A percentile compares a stretch with the other conserved stretches of the same genome.
Conservation (phyloP, 2,888 invertebrate species). For the Apodemia zela region DNA sequence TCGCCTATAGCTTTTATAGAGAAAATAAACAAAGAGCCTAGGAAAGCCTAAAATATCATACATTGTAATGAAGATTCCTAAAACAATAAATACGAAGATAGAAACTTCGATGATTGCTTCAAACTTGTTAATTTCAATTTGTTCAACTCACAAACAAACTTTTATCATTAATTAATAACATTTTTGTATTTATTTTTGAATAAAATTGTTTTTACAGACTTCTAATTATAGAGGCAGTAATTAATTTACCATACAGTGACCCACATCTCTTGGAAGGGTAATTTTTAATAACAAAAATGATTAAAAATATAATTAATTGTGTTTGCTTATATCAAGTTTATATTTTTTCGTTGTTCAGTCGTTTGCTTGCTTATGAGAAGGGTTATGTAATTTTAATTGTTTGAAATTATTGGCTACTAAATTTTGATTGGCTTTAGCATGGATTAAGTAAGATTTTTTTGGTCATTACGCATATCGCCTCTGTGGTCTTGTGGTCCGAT, state of each 20-base stretch:
- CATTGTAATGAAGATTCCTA: background rate
- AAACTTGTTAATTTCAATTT: slow-evolving; percentile 7
- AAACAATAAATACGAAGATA: background rate
- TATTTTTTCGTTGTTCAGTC: too few relatives aligned
- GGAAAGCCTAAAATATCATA: background rate
- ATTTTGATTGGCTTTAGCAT: too few relatives aligned
- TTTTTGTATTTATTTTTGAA: background rate
- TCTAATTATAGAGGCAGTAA: background rate
- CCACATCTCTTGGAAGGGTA: too few relatives aligned
- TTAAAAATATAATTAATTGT: too few relatives aligned
- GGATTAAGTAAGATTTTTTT: too few relatives aligned
- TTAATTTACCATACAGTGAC: background rate
- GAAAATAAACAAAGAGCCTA: background rate
- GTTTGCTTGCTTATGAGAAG: too few relatives aligned
- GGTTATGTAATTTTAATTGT: too few relatives aligned
- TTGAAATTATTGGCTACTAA: too few relatives aligned
- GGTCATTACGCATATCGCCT: too few relatives aligned
- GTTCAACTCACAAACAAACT: background rate
- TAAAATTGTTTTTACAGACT: background rate
- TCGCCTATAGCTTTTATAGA: background rate
- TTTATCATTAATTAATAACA: background rate
- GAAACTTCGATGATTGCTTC: slow-evolving; percentile 1
- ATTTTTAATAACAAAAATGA: too few relatives aligned
- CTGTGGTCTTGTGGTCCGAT: too few relatives aligned
- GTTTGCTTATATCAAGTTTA: too few relatives aligned